Conservation (phyloP, 1,140 invertebrate genomes). For the Saccostrea glomerata region DNA sequence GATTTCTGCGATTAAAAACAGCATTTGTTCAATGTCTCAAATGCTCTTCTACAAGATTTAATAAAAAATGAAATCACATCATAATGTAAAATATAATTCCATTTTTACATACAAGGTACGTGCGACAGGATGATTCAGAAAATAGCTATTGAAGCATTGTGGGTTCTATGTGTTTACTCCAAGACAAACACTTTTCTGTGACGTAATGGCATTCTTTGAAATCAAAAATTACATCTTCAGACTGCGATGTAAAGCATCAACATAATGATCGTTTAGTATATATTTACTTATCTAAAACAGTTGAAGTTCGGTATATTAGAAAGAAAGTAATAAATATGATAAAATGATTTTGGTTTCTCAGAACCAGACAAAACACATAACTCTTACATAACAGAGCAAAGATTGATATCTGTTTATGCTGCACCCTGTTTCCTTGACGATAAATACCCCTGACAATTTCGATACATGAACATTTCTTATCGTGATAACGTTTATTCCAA, state of each 20-base stretch:
- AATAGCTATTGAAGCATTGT: too few species aligned
- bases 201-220: background rate
- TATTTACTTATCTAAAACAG: background rate
- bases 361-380: background rate
- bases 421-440: slow-evolving; percentile 24
- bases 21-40: too few species aligned
- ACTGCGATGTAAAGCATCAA: too few species aligned
- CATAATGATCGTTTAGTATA: too few species aligned
- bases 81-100: too few species aligned
- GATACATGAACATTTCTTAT: slow-evolving; percentile 1
- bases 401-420: background rate
- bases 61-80: too few species aligned
- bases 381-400: background rate
- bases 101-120: too few species aligned
- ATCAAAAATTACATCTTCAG: background rate
- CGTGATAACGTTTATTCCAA: slow-evolving; percentile 18
- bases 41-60: too few species aligned
- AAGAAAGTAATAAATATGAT: background rate
- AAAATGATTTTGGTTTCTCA: background rate
- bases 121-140: too few species aligned
- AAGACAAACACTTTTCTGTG: background rate
- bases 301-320: background rate
- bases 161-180: background rate
- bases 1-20: too few species aligned
- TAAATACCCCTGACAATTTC: slow-evolving; percentile 28